Evolutionary conservation across 2,113 vertebrate species (phyloP).

Genomic region (Malurus melanocephalus): DNA sequence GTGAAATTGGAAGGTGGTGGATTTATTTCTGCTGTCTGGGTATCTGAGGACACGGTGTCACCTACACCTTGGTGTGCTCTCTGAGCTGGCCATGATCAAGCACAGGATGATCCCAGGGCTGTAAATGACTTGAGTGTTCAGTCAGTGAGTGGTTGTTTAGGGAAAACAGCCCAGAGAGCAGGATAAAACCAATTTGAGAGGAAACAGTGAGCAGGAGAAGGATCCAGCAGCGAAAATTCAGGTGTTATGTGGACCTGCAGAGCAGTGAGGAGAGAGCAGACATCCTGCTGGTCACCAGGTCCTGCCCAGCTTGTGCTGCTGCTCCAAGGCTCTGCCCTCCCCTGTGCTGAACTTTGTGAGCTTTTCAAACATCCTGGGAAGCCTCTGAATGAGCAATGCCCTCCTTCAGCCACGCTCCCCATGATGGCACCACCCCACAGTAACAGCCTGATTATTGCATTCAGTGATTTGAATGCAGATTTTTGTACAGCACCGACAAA

Average conservation of each 20-base stretch:
- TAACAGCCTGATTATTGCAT: fast-evolving
- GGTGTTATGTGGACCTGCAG: background rate
- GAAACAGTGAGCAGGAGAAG: background rate
- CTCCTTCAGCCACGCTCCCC: fast-evolving
- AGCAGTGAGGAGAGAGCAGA: fast-evolving
- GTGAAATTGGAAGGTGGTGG: background rate
- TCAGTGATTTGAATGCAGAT: background rate
- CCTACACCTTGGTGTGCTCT: background rate
- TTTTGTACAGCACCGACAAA: fast-evolving
- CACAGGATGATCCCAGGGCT: background rate
- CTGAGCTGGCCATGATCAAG: background rate
- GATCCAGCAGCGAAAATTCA: background rate
- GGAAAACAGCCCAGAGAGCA: background rate
- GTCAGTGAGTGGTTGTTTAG: background rate
- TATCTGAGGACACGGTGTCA: background rate
- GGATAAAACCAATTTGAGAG: background rate
- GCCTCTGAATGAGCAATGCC: fast-evolving
- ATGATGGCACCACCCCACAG: fast-evolving
- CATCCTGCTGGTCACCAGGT: fast-evolving
- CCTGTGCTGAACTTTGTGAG: background rate
- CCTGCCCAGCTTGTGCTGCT: background rate
- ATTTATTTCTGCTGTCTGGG: background rate
- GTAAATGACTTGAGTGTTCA: fast-evolving
- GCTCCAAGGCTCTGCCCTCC: background rate
- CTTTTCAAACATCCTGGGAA: background rate